Conservation (phyloP, 2,797 vertebrate genomes). For the Enteromius argenteus region DNA sequence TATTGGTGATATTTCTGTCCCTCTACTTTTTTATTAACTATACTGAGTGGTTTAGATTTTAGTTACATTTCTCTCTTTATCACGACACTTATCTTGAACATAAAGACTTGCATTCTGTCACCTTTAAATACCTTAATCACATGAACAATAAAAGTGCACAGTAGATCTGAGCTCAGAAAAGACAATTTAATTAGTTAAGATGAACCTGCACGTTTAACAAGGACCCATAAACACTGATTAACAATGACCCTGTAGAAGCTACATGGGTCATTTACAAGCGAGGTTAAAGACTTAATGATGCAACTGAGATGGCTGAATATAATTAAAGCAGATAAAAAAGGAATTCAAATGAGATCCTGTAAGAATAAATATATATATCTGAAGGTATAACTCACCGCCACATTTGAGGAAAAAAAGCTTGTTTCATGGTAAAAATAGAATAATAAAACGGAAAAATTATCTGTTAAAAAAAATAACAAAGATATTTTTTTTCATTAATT, state of each 20-base stretch:
- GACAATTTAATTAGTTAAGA: slow-evolving; percentile 40
- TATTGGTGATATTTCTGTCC: not conserved
- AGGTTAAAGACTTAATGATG: slow-evolving; percentile 53
- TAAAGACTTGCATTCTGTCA: not conserved
- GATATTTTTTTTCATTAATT: no score
- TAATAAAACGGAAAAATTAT: not conserved
- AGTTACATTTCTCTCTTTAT: not conserved
- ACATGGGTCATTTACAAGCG: slow-evolving; percentile 30
- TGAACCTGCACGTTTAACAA: slow-evolving; percentile 34
- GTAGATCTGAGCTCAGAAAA: slow-evolving; percentile 32
- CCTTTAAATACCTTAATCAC: slow-evolving; percentile 20
- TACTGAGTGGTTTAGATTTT: not conserved
- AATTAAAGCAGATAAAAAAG: slow-evolving; percentile 39
- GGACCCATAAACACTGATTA: slow-evolving; percentile 45
- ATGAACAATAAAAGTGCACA: not conserved
- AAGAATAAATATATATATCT: not conserved
- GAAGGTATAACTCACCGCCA: not conserved
- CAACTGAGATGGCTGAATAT: slow-evolving; percentile 21
- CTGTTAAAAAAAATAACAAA: not conserved
- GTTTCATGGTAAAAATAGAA: not conserved
- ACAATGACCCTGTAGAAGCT: slow-evolving; percentile 39
- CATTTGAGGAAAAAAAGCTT: not conserved
- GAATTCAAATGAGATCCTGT: slow-evolving; percentile 28
- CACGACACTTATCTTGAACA: not conserved
- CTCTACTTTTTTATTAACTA: not conserved